A percentile compares a stretch with the other conserved stretches of the same genome.
Evolutionary conservation across 1,140 invertebrate genomes (phyloP).

Genomic region (Oncopodura yosiiana): DNA sequence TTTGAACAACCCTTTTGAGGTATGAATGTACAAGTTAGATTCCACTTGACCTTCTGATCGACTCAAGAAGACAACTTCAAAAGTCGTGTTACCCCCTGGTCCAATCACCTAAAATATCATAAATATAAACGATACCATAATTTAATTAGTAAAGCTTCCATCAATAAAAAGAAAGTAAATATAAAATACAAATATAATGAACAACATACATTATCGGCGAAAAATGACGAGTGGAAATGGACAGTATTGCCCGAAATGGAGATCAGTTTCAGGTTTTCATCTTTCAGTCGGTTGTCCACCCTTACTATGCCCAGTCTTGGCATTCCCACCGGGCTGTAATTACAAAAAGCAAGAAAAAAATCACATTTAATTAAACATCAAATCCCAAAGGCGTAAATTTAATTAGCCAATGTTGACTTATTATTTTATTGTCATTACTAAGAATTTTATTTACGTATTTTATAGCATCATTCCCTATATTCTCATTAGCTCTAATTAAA

Average conservation of each 20-base stretch:
- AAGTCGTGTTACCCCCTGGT: constrained; percentile 82
- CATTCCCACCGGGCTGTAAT: constrained; percentile 66
- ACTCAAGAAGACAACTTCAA: constrained; percentile 89
- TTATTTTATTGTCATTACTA: background rate
- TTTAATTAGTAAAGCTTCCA: constrained; percentile 12
- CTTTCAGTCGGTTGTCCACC: constrained; percentile 64
- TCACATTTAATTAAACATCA: constrained; percentile 18
- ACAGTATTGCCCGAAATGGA: constrained; percentile 77
- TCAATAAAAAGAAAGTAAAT: constrained; percentile 9
- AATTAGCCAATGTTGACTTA: background rate
- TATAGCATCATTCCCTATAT: background rate
- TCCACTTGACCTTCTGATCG: constrained; percentile 77
- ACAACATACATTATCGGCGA: constrained; percentile 67
- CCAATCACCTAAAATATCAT: constrained; percentile 58
- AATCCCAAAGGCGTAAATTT: constrained; percentile 26
- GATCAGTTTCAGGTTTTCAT: constrained; percentile 66
- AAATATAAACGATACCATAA: constrained; percentile 32
- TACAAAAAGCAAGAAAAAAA: constrained; percentile 32
- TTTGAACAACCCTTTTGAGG: constrained; percentile 74
- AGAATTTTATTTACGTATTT: background rate
- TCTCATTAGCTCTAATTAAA: no score
- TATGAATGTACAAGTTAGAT: constrained; percentile 84
- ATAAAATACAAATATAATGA: constrained; percentile 16
- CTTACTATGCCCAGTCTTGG: constrained; percentile 68
- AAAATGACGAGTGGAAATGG: constrained; percentile 86